These are phyloP conservation scores for Allobates femoralis DNA, from an alignment of 2,797 vertebrate species.

Conservation along the genomic window DNA sequence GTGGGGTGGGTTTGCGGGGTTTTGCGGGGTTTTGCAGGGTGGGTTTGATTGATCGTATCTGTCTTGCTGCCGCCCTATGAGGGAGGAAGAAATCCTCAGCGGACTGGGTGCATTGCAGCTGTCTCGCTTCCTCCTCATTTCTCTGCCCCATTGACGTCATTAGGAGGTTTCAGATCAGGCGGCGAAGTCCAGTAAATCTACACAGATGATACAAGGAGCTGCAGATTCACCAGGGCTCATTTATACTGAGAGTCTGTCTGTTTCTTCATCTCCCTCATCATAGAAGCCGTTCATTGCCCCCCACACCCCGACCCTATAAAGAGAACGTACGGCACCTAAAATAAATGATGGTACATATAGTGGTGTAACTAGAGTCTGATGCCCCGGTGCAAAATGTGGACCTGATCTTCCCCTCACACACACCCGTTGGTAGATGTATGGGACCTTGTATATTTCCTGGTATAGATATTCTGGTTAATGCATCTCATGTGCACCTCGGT, in stretches of 20 bases:
- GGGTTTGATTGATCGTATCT: conserved; percentile 71
- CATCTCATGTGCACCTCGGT: too few species aligned
- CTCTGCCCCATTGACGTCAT: conserved; percentile 77
- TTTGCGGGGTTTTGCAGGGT: conserved; percentile 66
- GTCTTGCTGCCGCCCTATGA: conserved; percentile 71
- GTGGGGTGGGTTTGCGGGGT: conserved; percentile 66
- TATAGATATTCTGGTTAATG: too few species aligned
- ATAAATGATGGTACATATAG: too few species aligned
- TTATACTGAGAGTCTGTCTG: conserved; percentile 28
- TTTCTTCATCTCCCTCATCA: conserved; percentile 27
- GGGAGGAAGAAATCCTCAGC: conserved; percentile 70
- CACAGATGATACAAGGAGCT: conserved; percentile 66
- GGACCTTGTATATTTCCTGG: too few species aligned
- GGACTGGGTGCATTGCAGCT: conserved; percentile 70
- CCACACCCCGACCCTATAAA: background rate
- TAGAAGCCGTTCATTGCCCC: conserved; percentile 60
- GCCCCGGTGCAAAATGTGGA: too few species aligned
- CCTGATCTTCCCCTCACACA: too few species aligned
- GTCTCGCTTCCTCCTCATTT: conserved; percentile 71
- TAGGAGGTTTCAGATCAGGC: conserved; percentile 71
- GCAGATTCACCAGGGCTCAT: conserved; percentile 58
- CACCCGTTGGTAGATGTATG: too few species aligned
- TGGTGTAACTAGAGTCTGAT: too few species aligned
- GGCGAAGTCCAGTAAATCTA: conserved; percentile 66
- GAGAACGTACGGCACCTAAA: too few species aligned